Evolutionary conservation across 2,113 vertebrate genomes (phyloP).

Genomic region (Calidris pugnax): DNA sequence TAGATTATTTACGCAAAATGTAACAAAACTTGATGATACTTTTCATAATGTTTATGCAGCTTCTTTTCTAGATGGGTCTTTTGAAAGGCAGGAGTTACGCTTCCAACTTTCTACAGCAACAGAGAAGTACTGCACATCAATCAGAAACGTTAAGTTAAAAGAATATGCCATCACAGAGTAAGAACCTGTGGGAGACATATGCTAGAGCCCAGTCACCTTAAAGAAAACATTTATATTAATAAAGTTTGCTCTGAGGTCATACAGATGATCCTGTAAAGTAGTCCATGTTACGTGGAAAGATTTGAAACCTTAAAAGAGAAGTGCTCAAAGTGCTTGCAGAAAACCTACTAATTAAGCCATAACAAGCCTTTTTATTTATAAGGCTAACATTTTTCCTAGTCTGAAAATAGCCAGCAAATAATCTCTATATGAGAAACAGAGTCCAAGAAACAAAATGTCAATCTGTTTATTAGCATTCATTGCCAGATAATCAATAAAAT

Average conservation of each 20-base stretch:
- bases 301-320: not conserved
- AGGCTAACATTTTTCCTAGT: not conserved
- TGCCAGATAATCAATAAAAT: slow-evolving; percentile 6
- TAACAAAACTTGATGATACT: not conserved
- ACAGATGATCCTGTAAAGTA: not conserved
- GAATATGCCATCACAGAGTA: not conserved
- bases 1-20: not conserved
- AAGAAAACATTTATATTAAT: not conserved
- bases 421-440: not conserved
- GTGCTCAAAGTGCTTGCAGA: not conserved
- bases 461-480: not conserved
- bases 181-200: not conserved
- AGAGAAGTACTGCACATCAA: not conserved
- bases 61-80: not conserved
- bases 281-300: not conserved
- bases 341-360: not conserved
- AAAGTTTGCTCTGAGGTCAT: not conserved
- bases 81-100: not conserved
- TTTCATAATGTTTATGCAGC: not conserved
- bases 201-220: not conserved
- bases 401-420: not conserved
- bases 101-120: not conserved
- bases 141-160: not conserved
- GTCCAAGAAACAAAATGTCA: not conserved
- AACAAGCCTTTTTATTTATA: not conserved